Evolutionary conservation across 2,888 invertebrate genomes (phyloP), one percentile per base, ranked within the genome.

Genomic region (Napeogenes sylphis): DNA sequence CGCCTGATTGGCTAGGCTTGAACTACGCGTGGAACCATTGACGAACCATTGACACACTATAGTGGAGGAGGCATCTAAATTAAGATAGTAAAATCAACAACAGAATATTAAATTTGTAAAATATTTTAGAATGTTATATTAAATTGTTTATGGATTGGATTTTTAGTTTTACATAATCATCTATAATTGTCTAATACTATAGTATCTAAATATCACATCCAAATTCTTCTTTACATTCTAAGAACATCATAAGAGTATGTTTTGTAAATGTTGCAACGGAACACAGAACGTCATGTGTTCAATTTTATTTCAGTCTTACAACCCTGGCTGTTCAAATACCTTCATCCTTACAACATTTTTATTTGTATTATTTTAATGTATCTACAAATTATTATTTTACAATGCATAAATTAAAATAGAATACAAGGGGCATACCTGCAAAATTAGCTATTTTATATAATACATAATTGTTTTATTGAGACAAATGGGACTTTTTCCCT

Each of bases 1-100:
- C 73, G 75, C 76, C 77, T 87, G 89, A 89, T 89, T 89, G 89
- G 85, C 86, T 72, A 72, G 77, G 79, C 79, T 78, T 73, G 72
- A 75, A 73, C 70, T 70, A 72, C 70, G 60, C 62, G 63, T n/a
- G 47, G 55, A 62, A 55, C 12, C 58, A 14, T 51, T 10, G 45
- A 58, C 10, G 55, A 62, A 55, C 12, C 58, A 14, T 51, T 10
- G 45, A 58, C 10, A 45, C 21, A 14, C 32, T 10, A 46, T 35
- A 47, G 38, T 68, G 66, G 69, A 69, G 51, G 46, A 45, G 69
- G 64, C 46, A 62, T 30, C 42, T 6, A 42, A 42, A 42, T 42
- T 42, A 42, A 42, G 30, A 42, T 21, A 4, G 4, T 6, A 56
- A n/a, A 33, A 21, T 42, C 33, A 14, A 21, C 45, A 32, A 53